Evolutionary conservation across 2,888 invertebrate species (phyloP), one percentile per base, ranked within the genome.

Genomic region (Ethmia dodecea): DNA sequence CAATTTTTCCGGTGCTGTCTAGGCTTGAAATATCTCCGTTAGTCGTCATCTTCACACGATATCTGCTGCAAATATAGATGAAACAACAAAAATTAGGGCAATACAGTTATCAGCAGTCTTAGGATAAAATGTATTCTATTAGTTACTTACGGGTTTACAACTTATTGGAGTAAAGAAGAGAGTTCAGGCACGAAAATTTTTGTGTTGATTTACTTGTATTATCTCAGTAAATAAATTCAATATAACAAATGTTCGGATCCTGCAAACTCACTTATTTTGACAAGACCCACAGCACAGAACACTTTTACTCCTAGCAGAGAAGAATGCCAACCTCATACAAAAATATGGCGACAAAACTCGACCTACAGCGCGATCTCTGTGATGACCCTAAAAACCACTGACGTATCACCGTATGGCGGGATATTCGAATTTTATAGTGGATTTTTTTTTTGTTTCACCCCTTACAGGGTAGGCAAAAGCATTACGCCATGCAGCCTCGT

Each of bases 1-100:
- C 73, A 61, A 78, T 86, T 70, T 87, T 87, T 27, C 87, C 87
- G 53, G 75, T 80, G 47, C 79, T 71, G 60, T 86, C 83, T 26
- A 80, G 64, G 47, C 77, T 59, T 36, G 70, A 73, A 52, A 77
- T 71, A 69, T 84, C 86, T 22, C 68, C 76, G 60, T 74, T 81
- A 22, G 76, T 69, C 48, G 77, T 68, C 86, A 86, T 86, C 55
- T 60, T 73, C 41, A 35, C 33, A 31, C 13, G 22, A 31, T 28
- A 37, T 39, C 49, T 55, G 45, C 14, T 49, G 43, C 8, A 34
- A 33, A 40, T 22, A n/a, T 22, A 3, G n/a, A 22, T 22, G 22
- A 22, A 22, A 22, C 22, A 22, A 22, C 22, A 22, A 22, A 22
- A n/a, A 22, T n/a, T 22, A 22, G 22, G n/a, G 22, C 22, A 22